Conservation (phyloP, 2,888 invertebrate species). For the Protophormia terraenovae region DNA sequence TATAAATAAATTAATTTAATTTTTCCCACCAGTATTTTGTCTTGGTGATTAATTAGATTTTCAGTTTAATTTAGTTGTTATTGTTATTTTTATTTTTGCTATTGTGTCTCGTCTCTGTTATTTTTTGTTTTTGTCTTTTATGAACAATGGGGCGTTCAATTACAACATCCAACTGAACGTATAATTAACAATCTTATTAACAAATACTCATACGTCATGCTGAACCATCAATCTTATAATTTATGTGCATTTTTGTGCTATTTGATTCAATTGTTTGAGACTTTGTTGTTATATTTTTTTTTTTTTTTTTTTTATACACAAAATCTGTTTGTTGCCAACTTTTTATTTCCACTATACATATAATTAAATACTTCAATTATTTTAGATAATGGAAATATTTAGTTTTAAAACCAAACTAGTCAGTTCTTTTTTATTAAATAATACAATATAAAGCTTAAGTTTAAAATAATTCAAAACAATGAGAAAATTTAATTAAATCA, state of each 20-base stretch:
- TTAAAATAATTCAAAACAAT: too few relatives aligned
- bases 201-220: slow-evolving; percentile 46
- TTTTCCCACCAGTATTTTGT: background rate
- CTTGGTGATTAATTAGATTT: background rate
- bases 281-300: background rate
- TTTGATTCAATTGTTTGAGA: background rate
- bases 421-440: too few relatives aligned
- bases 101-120: background rate
- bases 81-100: background rate
- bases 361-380: too few relatives aligned
- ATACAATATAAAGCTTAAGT: too few relatives aligned
- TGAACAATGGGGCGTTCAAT: slow-evolving; percentile 17
- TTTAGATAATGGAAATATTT: too few relatives aligned
- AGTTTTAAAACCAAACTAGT: too few relatives aligned
- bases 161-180: slow-evolving; percentile 4
- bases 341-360: too few relatives aligned
- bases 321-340: too few relatives aligned
- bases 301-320: too few relatives aligned
- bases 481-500: too few relatives aligned
- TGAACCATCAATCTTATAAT: slow-evolving; percentile 25
- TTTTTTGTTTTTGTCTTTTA: background rate
- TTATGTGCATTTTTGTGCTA: background rate
- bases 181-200: slow-evolving; percentile 45
- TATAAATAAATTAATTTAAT: background rate
- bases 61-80: background rate